These are phyloP conservation scores for Hydrocynus forskahlii DNA, from an alignment of 2,797 vertebrate species.

Conservation along the genomic window DNA sequence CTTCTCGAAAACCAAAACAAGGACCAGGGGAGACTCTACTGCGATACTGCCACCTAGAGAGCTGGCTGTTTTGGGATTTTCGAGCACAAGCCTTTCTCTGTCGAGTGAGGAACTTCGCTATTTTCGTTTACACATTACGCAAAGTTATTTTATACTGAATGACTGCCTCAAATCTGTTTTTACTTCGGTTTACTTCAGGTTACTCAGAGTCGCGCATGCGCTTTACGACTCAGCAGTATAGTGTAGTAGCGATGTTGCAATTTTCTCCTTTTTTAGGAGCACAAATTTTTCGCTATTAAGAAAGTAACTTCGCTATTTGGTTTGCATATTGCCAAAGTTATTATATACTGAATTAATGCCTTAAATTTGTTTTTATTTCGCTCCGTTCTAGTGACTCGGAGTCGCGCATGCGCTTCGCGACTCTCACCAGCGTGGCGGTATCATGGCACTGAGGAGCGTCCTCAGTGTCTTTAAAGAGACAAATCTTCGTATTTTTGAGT, in stretches of 20 bases:
- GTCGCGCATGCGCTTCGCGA: conserved; percentile 7
- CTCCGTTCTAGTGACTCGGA: not conserved
- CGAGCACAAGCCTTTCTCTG: too few relatives aligned
- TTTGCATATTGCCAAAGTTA: not conserved
- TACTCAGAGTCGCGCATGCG: too few relatives aligned
- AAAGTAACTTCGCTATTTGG: not conserved
- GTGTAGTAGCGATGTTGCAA: too few relatives aligned
- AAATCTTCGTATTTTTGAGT: conserved; percentile 36
- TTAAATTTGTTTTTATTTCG: not conserved
- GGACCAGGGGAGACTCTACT: not conserved
- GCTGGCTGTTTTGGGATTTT: not conserved
- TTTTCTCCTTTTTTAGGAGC: not conserved
- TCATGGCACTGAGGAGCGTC: conserved; percentile 67
- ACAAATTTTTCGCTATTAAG: not conserved
- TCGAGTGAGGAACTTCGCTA: too few relatives aligned
- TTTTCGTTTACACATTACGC: too few relatives aligned
- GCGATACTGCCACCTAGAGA: conserved; percentile 57
- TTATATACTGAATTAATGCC: not conserved
- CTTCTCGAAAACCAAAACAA: conserved; percentile 33
- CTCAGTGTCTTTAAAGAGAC: conserved; percentile 48
- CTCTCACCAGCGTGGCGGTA: conserved; percentile 56
- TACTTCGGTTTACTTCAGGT: too few relatives aligned
- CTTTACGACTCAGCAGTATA: too few relatives aligned
- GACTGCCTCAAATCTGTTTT: too few relatives aligned
- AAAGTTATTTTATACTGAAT: too few relatives aligned